Evolutionary conservation across 1,140 invertebrate genomes (phyloP).

Genomic region (Helicoverpa armigera): DNA sequence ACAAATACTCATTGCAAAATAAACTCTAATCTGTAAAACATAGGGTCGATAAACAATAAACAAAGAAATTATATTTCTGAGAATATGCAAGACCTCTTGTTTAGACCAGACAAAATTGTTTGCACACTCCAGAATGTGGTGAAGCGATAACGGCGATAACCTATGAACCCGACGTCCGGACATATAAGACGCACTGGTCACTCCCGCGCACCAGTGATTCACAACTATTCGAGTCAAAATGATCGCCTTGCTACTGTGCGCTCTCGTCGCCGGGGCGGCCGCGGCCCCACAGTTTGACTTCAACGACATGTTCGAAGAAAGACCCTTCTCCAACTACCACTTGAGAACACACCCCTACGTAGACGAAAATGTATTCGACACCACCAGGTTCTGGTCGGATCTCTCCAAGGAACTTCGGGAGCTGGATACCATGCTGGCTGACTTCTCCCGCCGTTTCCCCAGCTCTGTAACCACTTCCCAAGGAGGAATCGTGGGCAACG

Average conservation of each 20-base stretch:
- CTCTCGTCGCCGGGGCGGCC: slow-evolving; percentile 52
- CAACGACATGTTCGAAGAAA: slow-evolving; percentile 8
- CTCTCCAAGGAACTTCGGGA: slow-evolving; percentile 55
- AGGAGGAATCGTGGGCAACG: slow-evolving; percentile 60
- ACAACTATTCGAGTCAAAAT: slow-evolving; percentile 47
- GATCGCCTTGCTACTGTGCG: slow-evolving; percentile 54
- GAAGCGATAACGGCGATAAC: slow-evolving; percentile 70
- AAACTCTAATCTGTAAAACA: background rate
- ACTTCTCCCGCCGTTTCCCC: slow-evolving; percentile 59
- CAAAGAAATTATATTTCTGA: slow-evolving; percentile 39
- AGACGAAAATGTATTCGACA: slow-evolving; percentile 61
- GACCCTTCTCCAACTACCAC: slow-evolving; percentile 19
- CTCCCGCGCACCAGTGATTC: slow-evolving; percentile 43
- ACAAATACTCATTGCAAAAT: background rate
- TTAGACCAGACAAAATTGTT: slow-evolving; percentile 47
- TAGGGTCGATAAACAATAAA: background rate
- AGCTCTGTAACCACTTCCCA: slow-evolving; percentile 36
- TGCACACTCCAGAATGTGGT: slow-evolving; percentile 72
- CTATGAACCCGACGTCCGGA: slow-evolving; percentile 53
- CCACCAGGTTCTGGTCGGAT: slow-evolving; percentile 60
- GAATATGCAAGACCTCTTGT: slow-evolving; percentile 45
- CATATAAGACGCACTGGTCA: slow-evolving; percentile 55
- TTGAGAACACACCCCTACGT: slow-evolving; percentile 41
- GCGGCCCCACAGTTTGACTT: slow-evolving; percentile 60
- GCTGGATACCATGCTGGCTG: slow-evolving; percentile 57